Conservation (phyloP, 2,113 vertebrate species). For the Phoenicopterus ruber region DNA sequence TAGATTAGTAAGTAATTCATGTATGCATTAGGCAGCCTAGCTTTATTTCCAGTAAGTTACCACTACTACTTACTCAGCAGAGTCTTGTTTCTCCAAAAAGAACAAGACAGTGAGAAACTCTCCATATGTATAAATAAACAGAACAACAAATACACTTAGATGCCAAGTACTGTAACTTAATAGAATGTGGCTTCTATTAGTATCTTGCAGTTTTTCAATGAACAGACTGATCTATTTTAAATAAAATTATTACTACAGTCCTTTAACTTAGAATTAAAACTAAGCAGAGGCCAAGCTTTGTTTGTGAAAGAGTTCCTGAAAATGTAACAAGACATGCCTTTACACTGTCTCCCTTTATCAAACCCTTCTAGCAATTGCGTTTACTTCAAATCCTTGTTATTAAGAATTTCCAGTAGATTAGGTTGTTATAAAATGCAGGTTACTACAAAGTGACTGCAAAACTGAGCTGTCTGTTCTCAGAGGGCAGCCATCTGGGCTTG, state of each 20-base stretch:
- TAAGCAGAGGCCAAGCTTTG: background rate
- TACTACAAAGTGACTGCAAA: constrained; percentile 1
- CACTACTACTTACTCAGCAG: background rate
- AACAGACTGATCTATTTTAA: background rate
- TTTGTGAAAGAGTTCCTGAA: background rate
- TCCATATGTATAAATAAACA: background rate
- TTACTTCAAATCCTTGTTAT: background rate
- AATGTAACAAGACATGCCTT: background rate
- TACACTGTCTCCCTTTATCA: background rate
- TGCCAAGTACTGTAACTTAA: background rate
- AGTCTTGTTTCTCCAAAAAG: constrained; percentile 1
- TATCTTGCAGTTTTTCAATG: background rate
- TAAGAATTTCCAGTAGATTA: background rate
- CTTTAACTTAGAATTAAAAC: background rate
- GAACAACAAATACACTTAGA: background rate
- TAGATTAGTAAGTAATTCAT: background rate
- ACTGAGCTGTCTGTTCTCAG: constrained; percentile 26
- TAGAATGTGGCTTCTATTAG: background rate
- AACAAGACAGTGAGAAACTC: background rate
- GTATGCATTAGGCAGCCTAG: background rate
- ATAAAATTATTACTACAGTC: background rate
- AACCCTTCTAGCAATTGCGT: background rate
- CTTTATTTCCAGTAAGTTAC: background rate
- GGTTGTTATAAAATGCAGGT: background rate
- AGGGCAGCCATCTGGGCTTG: constrained; percentile 75